These are phyloP conservation scores for Noctua janthe DNA, from an alignment of 2,888 invertebrate species.

Conservation along the genomic window DNA sequence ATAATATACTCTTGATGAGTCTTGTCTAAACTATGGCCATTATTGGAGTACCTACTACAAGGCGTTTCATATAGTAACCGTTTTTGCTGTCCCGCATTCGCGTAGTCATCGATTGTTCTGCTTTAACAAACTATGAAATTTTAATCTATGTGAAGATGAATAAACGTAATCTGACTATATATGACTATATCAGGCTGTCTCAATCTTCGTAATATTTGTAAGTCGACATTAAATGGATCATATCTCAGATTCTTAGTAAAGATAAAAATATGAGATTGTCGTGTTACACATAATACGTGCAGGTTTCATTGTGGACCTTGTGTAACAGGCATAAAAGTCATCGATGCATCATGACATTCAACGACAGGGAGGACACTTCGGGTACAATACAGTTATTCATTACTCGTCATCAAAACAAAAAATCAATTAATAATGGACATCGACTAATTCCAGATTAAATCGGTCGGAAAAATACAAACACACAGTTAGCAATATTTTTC, in stretches of 20 bases:
- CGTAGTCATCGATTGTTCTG: neutral
- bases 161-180: neutral
- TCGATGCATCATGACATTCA: slow-evolving; percentile 14
- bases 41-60: neutral
- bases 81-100: neutral
- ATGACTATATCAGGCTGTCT: neutral
- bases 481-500: neutral
- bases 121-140: slow-evolving; percentile 2
- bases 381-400: slow-evolving; percentile 1
- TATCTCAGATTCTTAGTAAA: slow-evolving; percentile 25
- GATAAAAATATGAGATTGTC: slow-evolving; percentile 40
- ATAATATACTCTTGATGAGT: too few species aligned
- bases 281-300: slow-evolving; percentile 11
- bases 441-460: neutral
- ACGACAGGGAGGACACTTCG: neutral
- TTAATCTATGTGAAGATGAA: slow-evolving; percentile 10
- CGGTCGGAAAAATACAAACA: neutral
- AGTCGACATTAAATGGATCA: slow-evolving; percentile 15
- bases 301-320: slow-evolving; percentile 12
- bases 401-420: neutral
- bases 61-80: neutral
- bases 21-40: neutral
- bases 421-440: neutral
- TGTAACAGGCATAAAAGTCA: slow-evolving; percentile 18
- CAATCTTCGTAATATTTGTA: slow-evolving; percentile 11